Evolutionary conservation across 2,888 invertebrate species (phyloP).

Genomic region (Lumbricus terrestris): DNA sequence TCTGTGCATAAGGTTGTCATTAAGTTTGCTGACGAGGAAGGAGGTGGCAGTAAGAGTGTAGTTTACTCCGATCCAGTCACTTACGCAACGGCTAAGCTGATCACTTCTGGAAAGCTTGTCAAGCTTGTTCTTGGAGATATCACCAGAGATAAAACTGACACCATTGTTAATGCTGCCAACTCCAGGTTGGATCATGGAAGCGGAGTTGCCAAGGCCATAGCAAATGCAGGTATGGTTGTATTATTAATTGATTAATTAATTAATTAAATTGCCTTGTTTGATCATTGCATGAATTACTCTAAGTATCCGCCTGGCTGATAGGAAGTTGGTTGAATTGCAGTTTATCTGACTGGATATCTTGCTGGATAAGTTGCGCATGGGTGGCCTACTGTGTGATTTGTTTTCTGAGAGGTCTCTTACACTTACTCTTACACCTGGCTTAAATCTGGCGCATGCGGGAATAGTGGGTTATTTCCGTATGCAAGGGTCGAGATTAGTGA

Average conservation of each 20-base stretch:
- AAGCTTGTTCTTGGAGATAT: slow-evolving; percentile 25
- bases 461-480: too few relatives aligned
- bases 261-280: neutral
- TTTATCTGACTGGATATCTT: neutral
- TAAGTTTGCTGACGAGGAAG: neutral
- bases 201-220: slow-evolving; percentile 16
- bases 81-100: neutral
- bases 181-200: neutral
- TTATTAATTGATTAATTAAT: neutral
- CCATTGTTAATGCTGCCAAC: slow-evolving; percentile 17
- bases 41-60: neutral
- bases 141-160: slow-evolving; percentile 11
- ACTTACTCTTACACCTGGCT: too few relatives aligned
- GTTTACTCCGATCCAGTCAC: neutral
- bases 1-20: neutral
- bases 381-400: neutral
- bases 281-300: neutral
- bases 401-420: too few relatives aligned
- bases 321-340: neutral
- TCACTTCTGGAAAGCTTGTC: neutral
- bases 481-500: too few relatives aligned
- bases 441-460: too few relatives aligned
- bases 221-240: slow-evolving; percentile 11
- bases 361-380: too few relatives aligned
- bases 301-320: neutral